phyloP scores from a whole-genome alignment of 2,888 invertebrate species.

The Polietes domitor region DNA sequence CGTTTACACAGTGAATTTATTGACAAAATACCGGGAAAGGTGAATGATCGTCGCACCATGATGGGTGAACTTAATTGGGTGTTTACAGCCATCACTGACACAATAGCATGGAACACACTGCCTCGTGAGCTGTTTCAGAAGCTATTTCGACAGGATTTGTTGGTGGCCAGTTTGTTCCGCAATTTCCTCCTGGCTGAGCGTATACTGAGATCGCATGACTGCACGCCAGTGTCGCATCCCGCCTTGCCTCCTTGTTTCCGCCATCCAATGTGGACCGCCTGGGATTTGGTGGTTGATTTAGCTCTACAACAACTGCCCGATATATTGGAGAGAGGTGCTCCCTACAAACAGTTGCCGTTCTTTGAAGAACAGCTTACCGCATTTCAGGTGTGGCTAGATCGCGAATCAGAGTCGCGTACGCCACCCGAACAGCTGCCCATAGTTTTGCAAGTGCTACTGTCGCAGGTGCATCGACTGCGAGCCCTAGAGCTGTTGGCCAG shows the following conservation, averaged over 20 bases:
- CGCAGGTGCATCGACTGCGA: constrained; percentile 91
- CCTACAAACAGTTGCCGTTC: constrained; percentile 91
- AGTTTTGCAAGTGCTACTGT: constrained; percentile 93
- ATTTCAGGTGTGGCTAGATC: constrained; percentile 87
- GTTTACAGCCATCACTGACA: constrained; percentile 99
- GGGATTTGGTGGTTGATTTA: constrained; percentile 98
- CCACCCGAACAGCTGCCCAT: constrained; percentile 98
- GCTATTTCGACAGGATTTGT: constrained; percentile 96
- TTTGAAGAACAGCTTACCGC: constrained; percentile 99
- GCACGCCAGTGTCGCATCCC: constrained; percentile 97
- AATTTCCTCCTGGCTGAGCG: constrained; percentile 98
- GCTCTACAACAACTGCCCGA: constrained; percentile 94
- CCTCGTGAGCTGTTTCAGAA: constrained; percentile 97
- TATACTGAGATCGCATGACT: constrained; percentile 97
- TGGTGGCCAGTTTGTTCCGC: constrained; percentile 98
- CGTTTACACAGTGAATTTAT: constrained; percentile 91
- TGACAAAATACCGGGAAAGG: constrained; percentile 98
- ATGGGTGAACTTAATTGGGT: constrained; percentile 99
- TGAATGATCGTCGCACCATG: constrained; percentile 97
- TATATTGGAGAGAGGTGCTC: constrained; percentile 84
- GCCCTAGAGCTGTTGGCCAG: constrained; percentile 96
- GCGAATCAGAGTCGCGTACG: constrained; percentile 86
- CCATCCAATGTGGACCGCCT: constrained; percentile 97
- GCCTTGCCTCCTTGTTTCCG: constrained; percentile 94
- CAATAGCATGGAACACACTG: constrained; percentile 99